These are phyloP conservation scores for Anthoptus insignis DNA, from an alignment of 2,888 invertebrate genomes.

Conservation along the genomic window DNA sequence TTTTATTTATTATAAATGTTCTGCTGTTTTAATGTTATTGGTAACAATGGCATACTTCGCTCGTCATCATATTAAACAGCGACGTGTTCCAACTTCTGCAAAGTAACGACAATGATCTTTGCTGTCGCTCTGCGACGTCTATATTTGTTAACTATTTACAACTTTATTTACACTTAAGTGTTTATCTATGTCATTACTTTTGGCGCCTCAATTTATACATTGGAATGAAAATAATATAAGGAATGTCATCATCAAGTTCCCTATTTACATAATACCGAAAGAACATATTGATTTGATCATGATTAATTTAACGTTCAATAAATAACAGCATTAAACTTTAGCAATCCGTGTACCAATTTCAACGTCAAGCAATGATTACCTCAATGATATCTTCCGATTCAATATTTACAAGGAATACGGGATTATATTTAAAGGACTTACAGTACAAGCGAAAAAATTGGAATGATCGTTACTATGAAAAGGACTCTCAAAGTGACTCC, in stretches of 20 bases:
- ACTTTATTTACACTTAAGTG: constrained; percentile 81
- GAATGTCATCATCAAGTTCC: constrained; percentile 76
- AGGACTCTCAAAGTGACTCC: constrained; percentile 58
- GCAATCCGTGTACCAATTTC: constrained; percentile 60
- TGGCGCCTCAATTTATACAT: constrained; percentile 74
- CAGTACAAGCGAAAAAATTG: constrained; percentile 69
- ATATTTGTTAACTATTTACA: constrained; percentile 80
- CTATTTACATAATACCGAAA: constrained; percentile 71
- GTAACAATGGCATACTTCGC: constrained; percentile 70
- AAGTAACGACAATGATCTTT: constrained; percentile 58
- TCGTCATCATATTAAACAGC: constrained; percentile 48
- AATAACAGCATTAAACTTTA: constrained; percentile 77
- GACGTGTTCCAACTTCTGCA: constrained; percentile 25
- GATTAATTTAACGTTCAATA: constrained; percentile 54
- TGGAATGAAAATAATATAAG: constrained; percentile 82
- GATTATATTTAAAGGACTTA: constrained; percentile 56
- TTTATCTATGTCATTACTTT: constrained; percentile 58
- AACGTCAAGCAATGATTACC: constrained; percentile 69
- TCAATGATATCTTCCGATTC: constrained; percentile 64
- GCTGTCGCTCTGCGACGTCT: constrained; percentile 79
- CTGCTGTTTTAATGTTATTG: constrained; percentile 55
- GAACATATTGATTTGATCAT: constrained; percentile 49
- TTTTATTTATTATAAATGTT: constrained; percentile 16
- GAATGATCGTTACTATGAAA: constrained; percentile 63
- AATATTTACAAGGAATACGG: constrained; percentile 72